These are phyloP conservation scores for Lemur catta DNA, from an alignment of 2,797 vertebrate species.

Conservation along the genomic window DNA sequence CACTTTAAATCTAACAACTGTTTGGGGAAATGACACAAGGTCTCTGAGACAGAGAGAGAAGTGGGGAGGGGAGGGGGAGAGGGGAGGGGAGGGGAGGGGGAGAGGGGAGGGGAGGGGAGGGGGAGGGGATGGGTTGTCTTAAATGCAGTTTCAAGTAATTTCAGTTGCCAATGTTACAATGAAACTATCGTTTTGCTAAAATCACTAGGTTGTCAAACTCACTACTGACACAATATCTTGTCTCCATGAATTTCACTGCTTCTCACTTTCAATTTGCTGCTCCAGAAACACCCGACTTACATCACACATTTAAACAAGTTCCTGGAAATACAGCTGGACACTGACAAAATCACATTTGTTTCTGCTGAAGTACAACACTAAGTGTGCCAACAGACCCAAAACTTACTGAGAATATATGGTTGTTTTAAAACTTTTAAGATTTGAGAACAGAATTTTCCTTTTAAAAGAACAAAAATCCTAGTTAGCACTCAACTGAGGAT, in stretches of 20 bases:
- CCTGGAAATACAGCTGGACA: neutral
- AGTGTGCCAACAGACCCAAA: neutral
- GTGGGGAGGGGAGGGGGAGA: no score
- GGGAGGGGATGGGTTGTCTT: neutral
- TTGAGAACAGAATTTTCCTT: neutral
- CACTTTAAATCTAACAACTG: constrained; percentile 2
- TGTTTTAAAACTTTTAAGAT: neutral
- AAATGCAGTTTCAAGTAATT: constrained; percentile 50
- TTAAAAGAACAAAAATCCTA: constrained; percentile 11
- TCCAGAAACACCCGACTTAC: neutral
- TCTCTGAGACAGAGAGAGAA: neutral
- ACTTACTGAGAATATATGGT: neutral
- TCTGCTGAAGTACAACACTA: neutral
- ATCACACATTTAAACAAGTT: neutral
- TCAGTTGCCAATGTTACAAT: constrained; percentile 55
- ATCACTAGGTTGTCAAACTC: neutral
- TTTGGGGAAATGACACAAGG: neutral
- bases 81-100: no score
- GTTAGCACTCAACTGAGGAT: neutral
- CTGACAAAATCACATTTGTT: neutral
- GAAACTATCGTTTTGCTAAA: constrained; percentile 55
- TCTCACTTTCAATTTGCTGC: neutral
- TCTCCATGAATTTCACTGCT: neutral
- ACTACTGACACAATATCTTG: neutral
- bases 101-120: fast-evolving